Evolutionary conservation across 2,888 invertebrate species (phyloP).

Genomic region (Drosophila dives): DNA sequence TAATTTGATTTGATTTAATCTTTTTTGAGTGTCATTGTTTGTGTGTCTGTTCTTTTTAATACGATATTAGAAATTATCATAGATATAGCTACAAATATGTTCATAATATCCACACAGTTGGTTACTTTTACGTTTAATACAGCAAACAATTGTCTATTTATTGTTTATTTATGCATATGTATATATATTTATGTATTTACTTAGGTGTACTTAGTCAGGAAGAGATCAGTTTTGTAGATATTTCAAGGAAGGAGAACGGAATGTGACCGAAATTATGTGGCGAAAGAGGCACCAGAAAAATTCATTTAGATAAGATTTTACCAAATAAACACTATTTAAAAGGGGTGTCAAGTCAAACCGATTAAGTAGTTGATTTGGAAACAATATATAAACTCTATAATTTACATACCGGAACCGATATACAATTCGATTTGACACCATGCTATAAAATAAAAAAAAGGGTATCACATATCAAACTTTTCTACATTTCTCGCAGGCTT

Average conservation of each 20-base stretch:
- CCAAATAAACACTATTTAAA: neutral
- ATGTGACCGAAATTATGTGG: neutral
- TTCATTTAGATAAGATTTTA: neutral
- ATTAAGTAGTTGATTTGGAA: neutral
- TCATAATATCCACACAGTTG: slow-evolving; percentile 46
- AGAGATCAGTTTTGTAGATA: slow-evolving; percentile 59
- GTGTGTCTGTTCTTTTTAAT: slow-evolving; percentile 7
- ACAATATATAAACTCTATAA: neutral
- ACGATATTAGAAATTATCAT: slow-evolving; percentile 56
- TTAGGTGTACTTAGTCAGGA: slow-evolving; percentile 51
- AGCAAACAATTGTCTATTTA: slow-evolving; percentile 56
- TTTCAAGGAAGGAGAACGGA: slow-evolving; percentile 2
- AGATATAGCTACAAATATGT: slow-evolving; percentile 61
- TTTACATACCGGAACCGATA: too few relatives aligned
- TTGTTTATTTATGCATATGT: slow-evolving; percentile 19
- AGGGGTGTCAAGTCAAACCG: neutral
- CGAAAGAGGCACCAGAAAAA: neutral
- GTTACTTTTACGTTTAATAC: slow-evolving; percentile 32
- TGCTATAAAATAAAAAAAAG: slow-evolving; percentile 18
- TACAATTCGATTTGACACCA: neutral
- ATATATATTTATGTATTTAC: slow-evolving; percentile 33
- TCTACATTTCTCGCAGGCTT: slow-evolving; percentile 3
- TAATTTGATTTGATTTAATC: slow-evolving; percentile 60
- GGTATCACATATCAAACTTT: slow-evolving; percentile 61
- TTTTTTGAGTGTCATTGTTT: slow-evolving; percentile 6